Evolutionary conservation across 2,888 invertebrate species (phyloP), one percentile per base, ranked within the genome.

Genomic region (Heliconius hortense): DNA sequence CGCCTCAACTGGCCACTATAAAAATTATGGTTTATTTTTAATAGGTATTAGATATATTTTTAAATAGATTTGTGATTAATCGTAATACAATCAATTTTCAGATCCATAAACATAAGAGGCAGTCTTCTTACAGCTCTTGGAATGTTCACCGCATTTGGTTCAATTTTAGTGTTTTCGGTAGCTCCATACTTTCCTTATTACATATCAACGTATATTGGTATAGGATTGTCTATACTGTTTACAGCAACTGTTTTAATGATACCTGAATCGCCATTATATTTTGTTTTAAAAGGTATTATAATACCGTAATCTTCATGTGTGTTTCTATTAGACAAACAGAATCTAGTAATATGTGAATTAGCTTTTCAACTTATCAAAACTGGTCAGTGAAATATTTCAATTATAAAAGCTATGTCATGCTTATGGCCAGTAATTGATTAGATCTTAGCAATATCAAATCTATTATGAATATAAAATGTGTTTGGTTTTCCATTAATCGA

Each of bases 81-180:
- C 1, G 13, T 60, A 59, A 24, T 26, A 60, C 2, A 24, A 24
- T 60, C 13, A 18, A 69, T 28, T 62, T 66, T 31, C 13, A 89
- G 88, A 48, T 87, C 88, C 3, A 84, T 86, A 10, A 81, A 84
- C 26, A 83, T 87, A 1, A 79, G 88, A 80, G 88, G 88, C 0
- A 82, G 84, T 11, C 76, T 88, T 0, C 73, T 89, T 4, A 83
- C 86, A 0, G 78, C 80, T 0, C 82, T 84, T 2, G 87, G 83
- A 18, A 80, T 87, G 15, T 84, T 81, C 26, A 75, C 63, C 21
- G 85, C 84, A 3, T 13, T 84, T 1, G 88, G 88, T 0, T 82
- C 82, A 0, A 70, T 88, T 0, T 2, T 85, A 0, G 76, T 82
- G 0, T 87, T 83, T 59, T 76, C 81, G 0, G 78, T 82, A 0